Evolutionary conservation across 2,797 vertebrate species (phyloP).

Genomic region (Botia almorhae): DNA sequence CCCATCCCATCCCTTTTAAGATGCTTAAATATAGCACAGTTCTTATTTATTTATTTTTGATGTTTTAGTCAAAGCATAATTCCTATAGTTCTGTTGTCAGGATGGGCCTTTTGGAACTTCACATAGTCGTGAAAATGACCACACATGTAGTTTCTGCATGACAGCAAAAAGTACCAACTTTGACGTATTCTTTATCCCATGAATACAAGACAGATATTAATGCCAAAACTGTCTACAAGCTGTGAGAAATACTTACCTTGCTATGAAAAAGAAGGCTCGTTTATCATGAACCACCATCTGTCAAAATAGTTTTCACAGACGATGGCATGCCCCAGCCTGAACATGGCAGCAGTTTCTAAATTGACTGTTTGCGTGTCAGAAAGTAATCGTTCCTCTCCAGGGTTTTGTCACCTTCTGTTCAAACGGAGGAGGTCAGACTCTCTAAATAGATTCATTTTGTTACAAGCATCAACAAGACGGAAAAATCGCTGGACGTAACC

Average conservation of each 20-base stretch:
- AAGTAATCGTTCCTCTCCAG: slow-evolving; percentile 50
- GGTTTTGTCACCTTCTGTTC: slow-evolving; percentile 40
- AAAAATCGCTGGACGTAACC: neutral
- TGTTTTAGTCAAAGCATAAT: too few species aligned
- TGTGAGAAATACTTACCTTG: slow-evolving; percentile 61
- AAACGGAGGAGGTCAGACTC: slow-evolving; percentile 14
- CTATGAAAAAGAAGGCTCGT: slow-evolving; percentile 51
- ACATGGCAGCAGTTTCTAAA: slow-evolving; percentile 49
- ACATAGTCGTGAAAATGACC: slow-evolving; percentile 13
- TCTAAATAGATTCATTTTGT: neutral
- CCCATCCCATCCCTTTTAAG: too few species aligned
- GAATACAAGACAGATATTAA: slow-evolving; percentile 49
- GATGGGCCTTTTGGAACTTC: neutral
- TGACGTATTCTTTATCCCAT: slow-evolving; percentile 24
- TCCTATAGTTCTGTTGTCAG: neutral
- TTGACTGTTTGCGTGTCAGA: slow-evolving; percentile 50
- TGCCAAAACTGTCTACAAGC: slow-evolving; percentile 50
- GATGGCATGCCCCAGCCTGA: slow-evolving; percentile 62
- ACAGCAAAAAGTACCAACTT: slow-evolving; percentile 31
- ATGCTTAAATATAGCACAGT: too few species aligned
- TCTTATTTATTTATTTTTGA: too few species aligned
- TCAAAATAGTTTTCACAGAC: slow-evolving; percentile 62
- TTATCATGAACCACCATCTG: slow-evolving; percentile 68
- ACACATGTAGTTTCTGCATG: slow-evolving; percentile 36
- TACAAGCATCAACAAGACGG: neutral